Evolutionary conservation across 2,888 invertebrate species (phyloP), one percentile per base, ranked within the genome.

Genomic region (Harpalus rufipes): DNA sequence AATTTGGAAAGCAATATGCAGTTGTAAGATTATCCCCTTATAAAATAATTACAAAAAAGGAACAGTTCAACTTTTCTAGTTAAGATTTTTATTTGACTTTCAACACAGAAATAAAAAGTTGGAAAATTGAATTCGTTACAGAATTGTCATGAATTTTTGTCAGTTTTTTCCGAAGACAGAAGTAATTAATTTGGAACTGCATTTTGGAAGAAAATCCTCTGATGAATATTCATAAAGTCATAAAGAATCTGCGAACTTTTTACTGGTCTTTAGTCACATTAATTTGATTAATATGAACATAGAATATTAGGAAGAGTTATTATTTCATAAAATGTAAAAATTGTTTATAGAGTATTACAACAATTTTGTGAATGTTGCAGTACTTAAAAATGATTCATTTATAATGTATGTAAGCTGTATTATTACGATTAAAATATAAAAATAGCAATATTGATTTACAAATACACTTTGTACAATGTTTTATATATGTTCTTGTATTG

Each of bases 11-110:
- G 32, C 5, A 32, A 32, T 32, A 32, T 32, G 32, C 32, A 32
- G 5, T 32, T 32, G 32, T 32, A 32, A 32, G 32, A 32, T 32
- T 59, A 59, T 18, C 16, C 16, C 2, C 59, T 59, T 6, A 16
- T 18, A 59, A 63, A 63, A 63, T 21, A 63, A 63, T 63, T 63
- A 59, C 59, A 63, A 25, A 25, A 21, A 63, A 63, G 59, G 18
- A 63, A 63, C 21, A 21, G 21, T 63, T 8, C 2, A 63, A 63
- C 18, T 63, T 63, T 63, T 63, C 63, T 63, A 63, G 63, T 63
- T 63, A 63, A 63, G 21, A 63, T 63, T 63, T 63, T 1, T 63
- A 21, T 63, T 63, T 63, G 63, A 63, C 63, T 63, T 63, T 21
- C 12, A 18, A 59, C 10, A 16, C 16, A 59, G 59, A 32, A 59